Evolutionary conservation across 2,113 vertebrate species (phyloP), one percentile per base, ranked within the genome.

Genomic region (Ifrita kowaldi): DNA sequence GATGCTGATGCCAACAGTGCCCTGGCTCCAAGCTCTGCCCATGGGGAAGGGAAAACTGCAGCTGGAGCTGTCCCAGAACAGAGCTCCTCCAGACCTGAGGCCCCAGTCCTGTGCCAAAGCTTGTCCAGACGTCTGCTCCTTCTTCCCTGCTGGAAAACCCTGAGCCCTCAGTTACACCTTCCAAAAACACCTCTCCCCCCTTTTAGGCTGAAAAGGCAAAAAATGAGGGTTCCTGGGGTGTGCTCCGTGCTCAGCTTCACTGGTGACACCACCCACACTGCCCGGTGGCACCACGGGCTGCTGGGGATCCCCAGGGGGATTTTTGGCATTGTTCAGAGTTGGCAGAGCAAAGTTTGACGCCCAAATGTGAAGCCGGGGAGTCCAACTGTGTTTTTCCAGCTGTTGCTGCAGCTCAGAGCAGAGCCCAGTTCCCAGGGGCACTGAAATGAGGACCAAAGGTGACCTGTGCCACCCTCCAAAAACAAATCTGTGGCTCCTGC

Each of bases 281-380:
- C 23, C n/a, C 12, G 2, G 20, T 1, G 2, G 56, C 71, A 50
- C 14, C 39, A 33, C 0, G 1, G n/a, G 24, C 24, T 33, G 47
- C 49, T 4, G 28, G 5, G 7, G 23, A 19, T 10, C 10, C n/a
- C 22, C 1, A 6, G 8, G 16, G 39, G 22, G 2, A 13, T 11
- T 52, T 60, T 0, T 13, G 59, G 63, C 32, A 17, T 5, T 17
- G 56, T 23, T 64, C 60, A 30, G 60, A 74, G 53, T 47, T 62
- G 57, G 39, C 52, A 57, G 27, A 49, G 60, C 35, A 14, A 53
- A 60, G 8, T 41, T 33, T 37, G 35, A 41, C 8, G 2, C 16
- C n/a, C 8, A 7, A 60, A 78, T 4, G 11, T 9, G 32, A 52
- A 26, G 3, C 21, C 30, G n/a, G 64, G 55, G 55, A 81, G 60